Base-by-base conservation (phyloP, 2,113 vertebrate species). In the Saccopteryx leptura region DNA sequence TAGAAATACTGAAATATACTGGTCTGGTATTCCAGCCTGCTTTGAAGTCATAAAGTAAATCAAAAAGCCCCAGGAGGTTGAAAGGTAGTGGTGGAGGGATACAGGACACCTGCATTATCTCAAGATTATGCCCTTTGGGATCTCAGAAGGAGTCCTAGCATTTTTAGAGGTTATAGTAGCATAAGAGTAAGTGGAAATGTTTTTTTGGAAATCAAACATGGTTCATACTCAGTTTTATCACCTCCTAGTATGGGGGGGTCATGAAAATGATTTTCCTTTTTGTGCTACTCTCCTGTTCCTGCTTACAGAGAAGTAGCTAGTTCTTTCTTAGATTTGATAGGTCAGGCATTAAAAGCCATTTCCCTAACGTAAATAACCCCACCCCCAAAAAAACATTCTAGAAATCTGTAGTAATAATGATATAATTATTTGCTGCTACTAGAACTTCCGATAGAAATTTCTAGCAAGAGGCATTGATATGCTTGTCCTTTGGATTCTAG, bases 261-360 rank as follows among this genome's bases (percentile, higher is more conserved):
- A 88, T 93, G 39, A 91, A 79, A 92, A 68, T 66, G 28, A 23
- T 81, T 93, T 75, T 52, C 48, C 68, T 81, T 83, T 93, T 87
- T 93, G 50, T 89, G 26, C 5, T 93, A 1, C 14, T 95, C 3
- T 81, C 39, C 6, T 90, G 5, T 94, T 72, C 18, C 26, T 92
- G 13, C 68, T 85, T 56, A 81, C 58, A 48, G 54, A 74, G 68
- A 93, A 63, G 31, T 95, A 95, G n/a, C n/a, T 31, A 58, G 28
- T 85, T 92, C 33, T 93, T 95, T 78, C 23, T 91, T 88, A 50
- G 50, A 85, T 65, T 88, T 26, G n/a, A 21, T 80, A 88, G 50
- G 18, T 84, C 10, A 90, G 33, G 18, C 14, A 19, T 85, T 76
- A 60, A 87, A 76, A 92, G 23, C n/a, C 17, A 68, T 90, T 93